These are phyloP conservation scores for Cardinalis cardinalis DNA, from an alignment of 2,113 vertebrate genomes.

Conservation along the genomic window DNA sequence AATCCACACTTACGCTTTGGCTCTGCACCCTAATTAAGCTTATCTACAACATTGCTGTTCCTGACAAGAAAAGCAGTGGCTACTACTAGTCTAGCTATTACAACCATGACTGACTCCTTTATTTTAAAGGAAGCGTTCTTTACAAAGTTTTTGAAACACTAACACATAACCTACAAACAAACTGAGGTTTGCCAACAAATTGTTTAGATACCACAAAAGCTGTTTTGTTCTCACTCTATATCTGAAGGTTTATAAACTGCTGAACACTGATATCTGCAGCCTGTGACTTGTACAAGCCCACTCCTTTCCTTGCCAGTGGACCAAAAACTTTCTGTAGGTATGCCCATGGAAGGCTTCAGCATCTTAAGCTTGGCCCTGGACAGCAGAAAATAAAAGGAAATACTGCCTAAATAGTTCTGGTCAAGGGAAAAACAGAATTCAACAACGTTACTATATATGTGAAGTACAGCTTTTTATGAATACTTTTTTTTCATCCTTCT, in stretches of 20 bases:
- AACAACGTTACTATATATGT: neutral
- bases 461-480: neutral
- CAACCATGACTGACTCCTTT: neutral
- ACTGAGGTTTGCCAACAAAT: neutral
- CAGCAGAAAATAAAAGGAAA: neutral
- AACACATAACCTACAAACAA: neutral
- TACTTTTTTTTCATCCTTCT: neutral
- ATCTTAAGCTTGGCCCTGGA: neutral
- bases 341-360: neutral
- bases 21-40: neutral
- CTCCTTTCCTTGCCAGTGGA: neutral
- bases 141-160: neutral
- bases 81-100: neutral
- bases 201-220: neutral
- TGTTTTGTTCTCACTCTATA: neutral
- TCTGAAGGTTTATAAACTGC: neutral
- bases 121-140: neutral
- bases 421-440: neutral
- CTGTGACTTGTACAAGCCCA: neutral
- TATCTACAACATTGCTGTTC: neutral
- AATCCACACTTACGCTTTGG: rapidly evolving
- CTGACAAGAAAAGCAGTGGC: neutral
- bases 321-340: neutral
- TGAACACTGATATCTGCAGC: neutral
- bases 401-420: neutral